Evolutionary conservation across 1,140 invertebrate species (phyloP).

Genomic region (Eurosta solidaginis): DNA sequence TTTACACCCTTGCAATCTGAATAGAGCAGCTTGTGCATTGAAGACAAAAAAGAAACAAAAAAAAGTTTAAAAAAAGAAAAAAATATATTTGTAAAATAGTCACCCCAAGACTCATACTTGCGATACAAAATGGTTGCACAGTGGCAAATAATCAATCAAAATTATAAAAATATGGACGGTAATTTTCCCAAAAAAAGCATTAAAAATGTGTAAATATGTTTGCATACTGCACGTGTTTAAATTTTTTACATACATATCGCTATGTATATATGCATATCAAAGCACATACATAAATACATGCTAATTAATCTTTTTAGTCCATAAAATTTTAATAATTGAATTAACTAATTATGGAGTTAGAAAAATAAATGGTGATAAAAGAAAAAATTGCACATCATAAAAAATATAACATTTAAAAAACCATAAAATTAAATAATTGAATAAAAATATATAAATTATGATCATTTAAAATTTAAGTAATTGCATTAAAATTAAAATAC

Average conservation of each 20-base stretch:
- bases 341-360: not conserved
- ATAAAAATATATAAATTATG: not conserved
- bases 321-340: too few species aligned
- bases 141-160: slow-evolving; percentile 54
- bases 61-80: not conserved
- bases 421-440: not conserved
- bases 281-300: not conserved
- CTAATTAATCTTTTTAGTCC: too few species aligned
- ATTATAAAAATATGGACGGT: slow-evolving; percentile 58
- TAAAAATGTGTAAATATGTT: slow-evolving; percentile 25
- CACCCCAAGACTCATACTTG: not conserved
- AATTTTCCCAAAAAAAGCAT: slow-evolving; percentile 35
- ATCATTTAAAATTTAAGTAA: not conserved
- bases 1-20: not conserved
- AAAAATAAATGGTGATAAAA: not conserved
- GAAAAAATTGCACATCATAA: not conserved
- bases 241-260: not conserved
- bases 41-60: not conserved
- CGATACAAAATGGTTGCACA: slow-evolving; percentile 49
- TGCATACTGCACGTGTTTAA: slow-evolving; percentile 18
- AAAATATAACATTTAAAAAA: not conserved
- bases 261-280: not conserved
- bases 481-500: not conserved
- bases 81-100: not conserved
- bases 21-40: not conserved